phyloP scores from a whole-genome alignment of 2,113 vertebrate species.

The Phalacrocorax carbo region DNA sequence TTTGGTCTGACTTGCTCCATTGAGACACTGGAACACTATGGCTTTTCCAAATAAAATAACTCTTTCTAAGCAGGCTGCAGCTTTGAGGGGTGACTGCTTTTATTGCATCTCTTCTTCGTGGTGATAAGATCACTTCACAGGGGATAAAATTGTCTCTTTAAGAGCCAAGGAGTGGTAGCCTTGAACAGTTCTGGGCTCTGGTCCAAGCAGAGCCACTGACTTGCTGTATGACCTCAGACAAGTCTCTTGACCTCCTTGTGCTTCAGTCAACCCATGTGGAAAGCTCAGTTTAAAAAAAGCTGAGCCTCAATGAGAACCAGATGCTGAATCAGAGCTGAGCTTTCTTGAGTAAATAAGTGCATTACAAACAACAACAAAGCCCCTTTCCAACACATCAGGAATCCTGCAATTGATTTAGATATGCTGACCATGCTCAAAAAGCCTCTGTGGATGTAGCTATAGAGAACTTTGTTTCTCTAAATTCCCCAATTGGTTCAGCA shows the following conservation, averaged over 20 bases:
- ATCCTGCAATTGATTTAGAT: slow-evolving; percentile 64
- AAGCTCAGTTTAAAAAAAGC: slow-evolving; percentile 62
- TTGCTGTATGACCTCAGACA: slow-evolving; percentile 69
- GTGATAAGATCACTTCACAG: slow-evolving; percentile 57
- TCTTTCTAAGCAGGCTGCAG: slow-evolving; percentile 19
- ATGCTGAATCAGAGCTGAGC: slow-evolving; percentile 66
- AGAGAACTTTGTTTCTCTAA: slow-evolving; percentile 13
- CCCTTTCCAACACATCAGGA: slow-evolving; percentile 60
- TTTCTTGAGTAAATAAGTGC: slow-evolving; percentile 68
- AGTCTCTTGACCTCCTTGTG: slow-evolving; percentile 69
- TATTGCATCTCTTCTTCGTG: slow-evolving; percentile 5
- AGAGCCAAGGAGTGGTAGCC: slow-evolving; percentile 64
- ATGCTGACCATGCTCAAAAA: slow-evolving; percentile 63
- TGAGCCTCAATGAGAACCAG: slow-evolving; percentile 65
- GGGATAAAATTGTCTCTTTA: slow-evolving; percentile 65
- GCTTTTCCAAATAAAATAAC: slow-evolving; percentile 35
- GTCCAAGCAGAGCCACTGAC: slow-evolving; percentile 68
- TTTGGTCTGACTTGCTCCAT: neutral
- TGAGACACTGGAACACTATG: neutral
- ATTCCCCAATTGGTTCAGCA: neutral
- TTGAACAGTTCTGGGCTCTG: slow-evolving; percentile 59
- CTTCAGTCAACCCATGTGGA: slow-evolving; percentile 67
- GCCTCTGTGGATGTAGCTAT: neutral
- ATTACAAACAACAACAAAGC: slow-evolving; percentile 69
- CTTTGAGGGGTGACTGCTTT: slow-evolving; percentile 18